These are phyloP conservation scores for Anoplopoma fimbria DNA, from an alignment of 2,113 vertebrate genomes.

Conservation along the genomic window DNA sequence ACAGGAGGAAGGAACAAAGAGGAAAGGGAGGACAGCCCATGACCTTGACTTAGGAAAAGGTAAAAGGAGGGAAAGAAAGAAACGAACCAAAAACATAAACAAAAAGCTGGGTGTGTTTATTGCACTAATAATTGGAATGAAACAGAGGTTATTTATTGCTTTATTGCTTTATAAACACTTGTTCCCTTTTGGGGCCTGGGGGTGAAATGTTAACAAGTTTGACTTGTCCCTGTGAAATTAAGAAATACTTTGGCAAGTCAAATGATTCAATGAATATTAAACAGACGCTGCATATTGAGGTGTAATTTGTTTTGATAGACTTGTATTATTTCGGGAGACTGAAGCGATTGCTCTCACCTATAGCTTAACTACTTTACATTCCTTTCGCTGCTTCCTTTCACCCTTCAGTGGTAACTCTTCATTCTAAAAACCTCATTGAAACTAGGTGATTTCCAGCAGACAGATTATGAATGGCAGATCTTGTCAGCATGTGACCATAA, in stretches of 20 bases:
- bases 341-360: slow-evolving; percentile 48
- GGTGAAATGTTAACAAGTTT: slow-evolving; percentile 70
- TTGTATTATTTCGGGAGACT: slow-evolving; percentile 55
- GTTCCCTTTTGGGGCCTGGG: slow-evolving; percentile 37
- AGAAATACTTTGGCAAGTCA: slow-evolving; percentile 60
- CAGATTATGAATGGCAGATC: slow-evolving; percentile 63
- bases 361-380: slow-evolving; percentile 52
- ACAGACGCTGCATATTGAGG: slow-evolving; percentile 28
- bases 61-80: neutral
- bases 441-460: slow-evolving; percentile 60
- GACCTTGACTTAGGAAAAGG: slow-evolving; percentile 52
- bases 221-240: slow-evolving; percentile 69
- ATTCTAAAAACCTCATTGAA: slow-evolving; percentile 59
- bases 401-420: slow-evolving; percentile 45
- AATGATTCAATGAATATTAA: slow-evolving; percentile 68
- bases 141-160: slow-evolving; percentile 63
- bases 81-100: slow-evolving; percentile 11
- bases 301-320: slow-evolving; percentile 65
- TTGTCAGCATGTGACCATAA: slow-evolving; percentile 53
- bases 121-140: slow-evolving; percentile 39
- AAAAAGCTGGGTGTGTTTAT: slow-evolving; percentile 28
- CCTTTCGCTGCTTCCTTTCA: slow-evolving; percentile 42
- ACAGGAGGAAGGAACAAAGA: slow-evolving; percentile 29
- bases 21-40: slow-evolving; percentile 32
- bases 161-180: slow-evolving; percentile 59